Evolutionary conservation across 2,888 invertebrate genomes (phyloP).

Genomic region (Eurytoma californica): DNA sequence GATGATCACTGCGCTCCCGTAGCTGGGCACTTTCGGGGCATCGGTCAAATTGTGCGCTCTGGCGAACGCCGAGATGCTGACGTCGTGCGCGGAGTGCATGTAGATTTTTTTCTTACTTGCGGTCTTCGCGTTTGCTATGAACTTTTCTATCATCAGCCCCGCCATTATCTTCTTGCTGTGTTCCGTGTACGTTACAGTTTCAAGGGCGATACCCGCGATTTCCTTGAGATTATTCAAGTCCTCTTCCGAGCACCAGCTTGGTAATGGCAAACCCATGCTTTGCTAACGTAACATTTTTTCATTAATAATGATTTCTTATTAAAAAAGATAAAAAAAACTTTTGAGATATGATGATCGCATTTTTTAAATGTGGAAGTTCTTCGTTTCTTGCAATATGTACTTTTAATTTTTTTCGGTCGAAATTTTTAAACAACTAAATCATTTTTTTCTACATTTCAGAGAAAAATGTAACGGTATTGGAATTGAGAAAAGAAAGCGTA

Average conservation of each 20-base stretch:
- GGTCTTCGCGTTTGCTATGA: not conserved
- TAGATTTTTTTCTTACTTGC: constrained; percentile 2
- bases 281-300: too few species aligned
- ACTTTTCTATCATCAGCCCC: not conserved
- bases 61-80: not conserved
- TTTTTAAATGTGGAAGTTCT: too few species aligned
- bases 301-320: too few species aligned
- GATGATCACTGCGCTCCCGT: constrained; percentile 5
- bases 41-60: constrained; percentile 9
- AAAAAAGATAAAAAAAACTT: too few species aligned
- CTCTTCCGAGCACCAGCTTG: constrained; percentile 14
- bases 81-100: constrained; percentile 10
- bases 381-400: too few species aligned
- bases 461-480: too few species aligned
- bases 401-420: too few species aligned
- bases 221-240: constrained; percentile 1
- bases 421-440: too few species aligned
- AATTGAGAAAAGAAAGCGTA: too few species aligned
- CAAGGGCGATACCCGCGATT: not conserved
- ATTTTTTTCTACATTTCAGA: too few species aligned
- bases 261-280: constrained; percentile 11
- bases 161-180: not conserved
- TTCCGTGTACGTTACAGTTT: not conserved
- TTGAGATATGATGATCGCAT: too few species aligned
- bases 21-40: not conserved